A percentile compares a stretch with the other conserved stretches of the same genome.
Evolutionary conservation across 2,797 vertebrate species (phyloP).

Genomic region (Myotis vivesi): DNA sequence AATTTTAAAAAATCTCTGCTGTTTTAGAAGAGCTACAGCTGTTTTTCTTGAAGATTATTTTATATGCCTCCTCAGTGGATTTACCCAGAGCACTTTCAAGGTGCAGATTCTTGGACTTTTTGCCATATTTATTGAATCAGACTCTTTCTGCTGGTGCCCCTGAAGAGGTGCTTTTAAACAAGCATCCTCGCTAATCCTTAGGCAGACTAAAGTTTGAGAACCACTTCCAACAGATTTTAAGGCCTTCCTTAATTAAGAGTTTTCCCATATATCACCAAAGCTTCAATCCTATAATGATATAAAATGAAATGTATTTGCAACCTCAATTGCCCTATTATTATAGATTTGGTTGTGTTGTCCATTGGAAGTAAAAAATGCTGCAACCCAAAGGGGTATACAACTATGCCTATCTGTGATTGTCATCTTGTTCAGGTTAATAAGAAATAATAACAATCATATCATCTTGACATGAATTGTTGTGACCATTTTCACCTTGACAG

Average conservation of each 20-base stretch:
- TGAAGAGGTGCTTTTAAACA: neutral
- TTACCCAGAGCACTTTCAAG: neutral
- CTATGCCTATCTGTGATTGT: constrained; percentile 20
- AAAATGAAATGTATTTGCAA: constrained; percentile 6
- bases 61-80: neutral
- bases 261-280: neutral
- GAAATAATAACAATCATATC: constrained; percentile 44
- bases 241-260: neutral
- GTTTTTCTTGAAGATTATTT: neutral
- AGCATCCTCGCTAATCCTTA: neutral
- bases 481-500: constrained; percentile 59
- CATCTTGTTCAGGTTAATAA: constrained; percentile 52
- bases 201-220: neutral
- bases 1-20: neutral
- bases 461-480: constrained; percentile 32
- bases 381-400: neutral
- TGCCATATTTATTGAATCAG: neutral
- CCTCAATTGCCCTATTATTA: neutral
- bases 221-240: neutral
- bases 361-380: neutral
- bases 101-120: neutral
- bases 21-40: neutral
- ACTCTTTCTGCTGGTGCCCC: neutral
- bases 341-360: neutral
- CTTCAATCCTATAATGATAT: neutral